These are phyloP conservation scores for Paralvinella palmiformis DNA, from an alignment of 1,140 invertebrate species.

Conservation along the genomic window DNA sequence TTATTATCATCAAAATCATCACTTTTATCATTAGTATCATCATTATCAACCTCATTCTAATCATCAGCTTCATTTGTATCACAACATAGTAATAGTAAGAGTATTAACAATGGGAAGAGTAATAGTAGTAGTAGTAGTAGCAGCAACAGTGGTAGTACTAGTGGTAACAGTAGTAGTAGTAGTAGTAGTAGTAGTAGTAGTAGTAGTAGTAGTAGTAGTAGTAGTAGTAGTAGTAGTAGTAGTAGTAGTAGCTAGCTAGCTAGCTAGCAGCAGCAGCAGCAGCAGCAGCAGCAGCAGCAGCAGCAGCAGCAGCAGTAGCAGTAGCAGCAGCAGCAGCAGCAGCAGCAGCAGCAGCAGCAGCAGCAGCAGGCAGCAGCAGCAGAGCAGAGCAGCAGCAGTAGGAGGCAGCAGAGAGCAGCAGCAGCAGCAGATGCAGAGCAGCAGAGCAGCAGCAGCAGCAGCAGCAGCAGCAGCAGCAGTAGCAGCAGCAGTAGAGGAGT, in stretches of 20 bases:
- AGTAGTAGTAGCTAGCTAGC: not conserved
- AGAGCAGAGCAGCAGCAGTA: not conserved
- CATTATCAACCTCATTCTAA: too few species aligned
- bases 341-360: not conserved
- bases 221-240: not conserved
- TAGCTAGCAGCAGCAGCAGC: not conserved
- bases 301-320: not conserved
- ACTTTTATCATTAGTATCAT: too few species aligned
- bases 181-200: not conserved
- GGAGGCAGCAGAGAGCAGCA: too few species aligned
- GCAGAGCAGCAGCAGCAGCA: not conserved
- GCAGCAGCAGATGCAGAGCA: not conserved
- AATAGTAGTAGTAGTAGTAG: not conserved
- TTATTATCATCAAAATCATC: too few species aligned
- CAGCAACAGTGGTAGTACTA: not conserved
- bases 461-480: not conserved
- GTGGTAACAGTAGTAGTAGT: not conserved
- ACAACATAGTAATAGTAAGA: too few species aligned
- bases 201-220: slow-evolving; percentile 1
- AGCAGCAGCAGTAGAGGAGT: not conserved
- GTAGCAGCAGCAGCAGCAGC: not conserved
- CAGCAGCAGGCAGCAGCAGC: not conserved
- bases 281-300: not conserved
- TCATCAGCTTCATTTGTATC: too few species aligned
- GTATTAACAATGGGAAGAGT: not conserved